These are phyloP conservation scores for Zelostemma sp. DNA, from an alignment of 1,140 invertebrate genomes.

Conservation along the genomic window DNA sequence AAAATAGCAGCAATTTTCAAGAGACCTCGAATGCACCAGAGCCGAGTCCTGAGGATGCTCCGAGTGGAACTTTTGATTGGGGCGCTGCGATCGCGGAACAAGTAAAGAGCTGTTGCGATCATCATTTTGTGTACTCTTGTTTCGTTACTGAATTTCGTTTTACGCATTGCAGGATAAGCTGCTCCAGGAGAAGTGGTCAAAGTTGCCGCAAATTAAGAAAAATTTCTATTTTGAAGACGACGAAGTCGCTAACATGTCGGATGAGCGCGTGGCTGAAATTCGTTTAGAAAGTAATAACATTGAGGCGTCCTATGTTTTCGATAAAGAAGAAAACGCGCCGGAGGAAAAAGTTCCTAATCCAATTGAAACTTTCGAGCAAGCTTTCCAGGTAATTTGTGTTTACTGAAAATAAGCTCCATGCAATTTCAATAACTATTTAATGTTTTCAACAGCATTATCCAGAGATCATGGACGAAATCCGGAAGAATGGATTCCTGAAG, in stretches of 20 bases:
- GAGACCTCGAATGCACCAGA: neutral
- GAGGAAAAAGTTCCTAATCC: constrained; percentile 82
- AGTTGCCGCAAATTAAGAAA: constrained; percentile 79
- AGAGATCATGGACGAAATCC: constrained; percentile 86
- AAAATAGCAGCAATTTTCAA: neutral
- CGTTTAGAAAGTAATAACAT: constrained; percentile 80
- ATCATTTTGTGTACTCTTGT: constrained; percentile 16
- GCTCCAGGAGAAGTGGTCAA: constrained; percentile 73
- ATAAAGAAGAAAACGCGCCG: constrained; percentile 61
- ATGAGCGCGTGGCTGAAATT: constrained; percentile 75
- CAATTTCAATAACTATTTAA: no score
- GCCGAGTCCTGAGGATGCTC: neutral
- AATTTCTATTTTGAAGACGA: constrained; percentile 88
- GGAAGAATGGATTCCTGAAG: constrained; percentile 82
- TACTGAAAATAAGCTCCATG: constrained; percentile 8
- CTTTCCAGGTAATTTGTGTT: constrained; percentile 72
- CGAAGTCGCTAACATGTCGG: constrained; percentile 75
- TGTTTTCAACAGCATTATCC: constrained; percentile 75
- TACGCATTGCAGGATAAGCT: constrained; percentile 68
- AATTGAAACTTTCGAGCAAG: constrained; percentile 85
- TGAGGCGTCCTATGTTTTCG: constrained; percentile 71
- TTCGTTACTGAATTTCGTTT: constrained; percentile 26
- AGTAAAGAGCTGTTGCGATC: constrained; percentile 14
- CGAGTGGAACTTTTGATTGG: constrained; percentile 8
- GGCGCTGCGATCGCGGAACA: constrained; percentile 17